These are phyloP conservation scores for Pseudanteris insignis DNA, from an alignment of 2,888 invertebrate genomes.

Conservation along the genomic window DNA sequence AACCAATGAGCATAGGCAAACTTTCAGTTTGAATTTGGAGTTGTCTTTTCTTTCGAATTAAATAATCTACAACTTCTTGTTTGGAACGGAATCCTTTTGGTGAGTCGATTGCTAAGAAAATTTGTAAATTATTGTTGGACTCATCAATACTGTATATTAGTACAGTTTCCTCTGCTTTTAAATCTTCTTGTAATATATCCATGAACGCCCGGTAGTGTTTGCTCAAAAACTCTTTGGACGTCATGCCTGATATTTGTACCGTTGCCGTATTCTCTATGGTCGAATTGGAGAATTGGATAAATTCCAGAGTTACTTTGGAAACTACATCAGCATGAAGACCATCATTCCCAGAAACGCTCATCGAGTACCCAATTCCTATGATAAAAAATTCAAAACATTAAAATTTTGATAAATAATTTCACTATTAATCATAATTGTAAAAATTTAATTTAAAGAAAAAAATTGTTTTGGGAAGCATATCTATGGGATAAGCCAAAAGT, in stretches of 20 bases:
- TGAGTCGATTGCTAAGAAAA: slow-evolving; percentile 76
- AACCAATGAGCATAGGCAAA: slow-evolving; percentile 74
- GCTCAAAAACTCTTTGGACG: slow-evolving; percentile 79
- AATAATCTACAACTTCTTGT: slow-evolving; percentile 73
- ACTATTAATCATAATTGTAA: no score
- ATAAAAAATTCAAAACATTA: no score
- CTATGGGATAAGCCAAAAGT: no score
- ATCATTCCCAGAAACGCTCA: slow-evolving; percentile 88
- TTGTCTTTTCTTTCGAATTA: slow-evolving; percentile 74
- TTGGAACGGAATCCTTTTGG: slow-evolving; percentile 72
- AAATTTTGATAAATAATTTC: slow-evolving; percentile 1
- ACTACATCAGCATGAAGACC: slow-evolving; percentile 86
- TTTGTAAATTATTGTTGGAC: slow-evolving; percentile 73
- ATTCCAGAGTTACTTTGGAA: slow-evolving; percentile 87
- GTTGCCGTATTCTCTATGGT: slow-evolving; percentile 87
- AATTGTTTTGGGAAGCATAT: no score
- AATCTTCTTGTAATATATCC: slow-evolving; percentile 75
- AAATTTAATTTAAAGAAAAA: no score
- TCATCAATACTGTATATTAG: slow-evolving; percentile 81
- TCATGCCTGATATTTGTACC: slow-evolving; percentile 77
- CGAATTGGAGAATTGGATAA: slow-evolving; percentile 79
- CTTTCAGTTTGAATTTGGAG: slow-evolving; percentile 74
- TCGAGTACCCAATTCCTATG: slow-evolving; percentile 75
- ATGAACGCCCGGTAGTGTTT: slow-evolving; percentile 79
- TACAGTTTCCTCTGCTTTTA: slow-evolving; percentile 74